Conservation (phyloP, 1,140 invertebrate genomes). For the Cyrtorhinus lividipennis region DNA sequence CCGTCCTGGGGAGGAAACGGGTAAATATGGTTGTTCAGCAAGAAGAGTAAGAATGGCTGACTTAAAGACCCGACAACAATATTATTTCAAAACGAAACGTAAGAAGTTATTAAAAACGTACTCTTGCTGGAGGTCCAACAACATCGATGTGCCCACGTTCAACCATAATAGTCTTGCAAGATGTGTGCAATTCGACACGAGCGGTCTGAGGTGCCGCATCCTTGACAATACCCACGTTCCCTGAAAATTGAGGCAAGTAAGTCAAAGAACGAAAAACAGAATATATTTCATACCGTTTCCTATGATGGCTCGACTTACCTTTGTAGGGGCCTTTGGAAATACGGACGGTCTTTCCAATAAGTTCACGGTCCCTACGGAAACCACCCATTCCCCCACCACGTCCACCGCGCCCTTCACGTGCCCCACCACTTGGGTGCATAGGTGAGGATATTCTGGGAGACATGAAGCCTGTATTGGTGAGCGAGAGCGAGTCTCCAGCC, state of each 20-base stretch:
- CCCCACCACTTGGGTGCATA: constrained; percentile 35
- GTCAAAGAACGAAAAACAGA: neutral
- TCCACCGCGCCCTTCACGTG: constrained; percentile 33
- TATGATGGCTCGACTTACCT: no score
- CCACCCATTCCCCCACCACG: constrained; percentile 28
- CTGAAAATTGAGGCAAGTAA: constrained; percentile 23
- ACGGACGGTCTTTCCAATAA: constrained; percentile 94
- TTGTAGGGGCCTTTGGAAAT: constrained; percentile 96
- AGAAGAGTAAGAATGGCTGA: neutral
- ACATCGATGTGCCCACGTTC: constrained; percentile 78
- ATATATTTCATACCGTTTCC: neutral
- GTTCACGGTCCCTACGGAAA: constrained; percentile 65
- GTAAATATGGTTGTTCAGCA: no score
- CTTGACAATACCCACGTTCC: constrained; percentile 66
- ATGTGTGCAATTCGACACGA: constrained; percentile 89
- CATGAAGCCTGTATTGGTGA: constrained; percentile 24
- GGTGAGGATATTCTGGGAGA: constrained; percentile 30
- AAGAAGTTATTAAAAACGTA: constrained; percentile 14
- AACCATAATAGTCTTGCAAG: constrained; percentile 94
- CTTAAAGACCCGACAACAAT: constrained; percentile 1
- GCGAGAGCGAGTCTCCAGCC: neutral
- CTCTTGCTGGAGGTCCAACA: constrained; percentile 47
- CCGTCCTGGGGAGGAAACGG: constrained; percentile 36
- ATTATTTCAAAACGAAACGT: neutral
- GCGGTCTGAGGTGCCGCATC: constrained; percentile 91